Evolutionary conservation across 2,888 invertebrate genomes (phyloP), one percentile per base, ranked within the genome.

Genomic region (Anoplius nigerrimus): DNA sequence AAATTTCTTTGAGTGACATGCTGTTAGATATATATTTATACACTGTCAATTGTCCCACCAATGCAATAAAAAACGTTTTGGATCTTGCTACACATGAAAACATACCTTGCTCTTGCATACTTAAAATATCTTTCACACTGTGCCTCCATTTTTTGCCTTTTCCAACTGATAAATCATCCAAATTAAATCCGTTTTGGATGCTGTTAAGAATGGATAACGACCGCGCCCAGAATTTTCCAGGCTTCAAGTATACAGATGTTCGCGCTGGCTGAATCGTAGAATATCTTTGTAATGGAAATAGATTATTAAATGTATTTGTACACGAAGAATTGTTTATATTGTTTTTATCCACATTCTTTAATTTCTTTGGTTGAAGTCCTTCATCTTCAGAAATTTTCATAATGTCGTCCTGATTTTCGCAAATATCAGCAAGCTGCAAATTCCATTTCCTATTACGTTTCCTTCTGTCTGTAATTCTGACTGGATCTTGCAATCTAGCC

Each of bases 211-310:
- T 91, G 70, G 91, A 92, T 4, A 94, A 82, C 0, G 93, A 93
- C 80, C 93, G 91, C 57, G 92, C 91, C 93, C 93, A 94, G 82
- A 91, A 90, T 83, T 93, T 94, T 0, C 94, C 94, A 13, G 93
- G 92, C 75, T 91, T 92, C 1, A 94, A 85, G 13, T 90, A 88
- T 74, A 71, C 34, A 20, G 46, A 22, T 15, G 58, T 55, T 15
- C 63, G 56, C 22, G 22, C 2, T 64, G 22, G 27, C 42, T 20
- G 20, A 54, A 43, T n/a, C n/a, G 5, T 13, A 16, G 8, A 3
- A 43, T 45, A 15, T 20, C 13, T 18, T 6, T 15, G 15, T 13
- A 15, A 48, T 42, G n/a, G 18, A 45, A 13, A 43, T 11, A 4
- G 11, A 0, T 15, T 16, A 15, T 48, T 45, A 15, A 13, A 16